These are phyloP conservation scores for Phyllopteryx taeniolatus DNA, from an alignment of 2,113 vertebrate genomes.

Conservation along the genomic window DNA sequence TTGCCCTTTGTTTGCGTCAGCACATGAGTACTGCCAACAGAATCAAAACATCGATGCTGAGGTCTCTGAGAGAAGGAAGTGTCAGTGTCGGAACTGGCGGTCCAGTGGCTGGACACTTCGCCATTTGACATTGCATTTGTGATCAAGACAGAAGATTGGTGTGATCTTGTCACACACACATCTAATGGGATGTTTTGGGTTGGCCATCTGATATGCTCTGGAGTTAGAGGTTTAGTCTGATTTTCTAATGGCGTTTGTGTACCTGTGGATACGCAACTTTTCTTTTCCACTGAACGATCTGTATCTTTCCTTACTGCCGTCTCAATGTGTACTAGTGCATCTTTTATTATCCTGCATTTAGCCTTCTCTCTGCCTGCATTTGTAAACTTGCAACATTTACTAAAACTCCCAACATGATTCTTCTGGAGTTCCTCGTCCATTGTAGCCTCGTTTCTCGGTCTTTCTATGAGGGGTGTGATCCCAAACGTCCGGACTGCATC, in stretches of 20 bases:
- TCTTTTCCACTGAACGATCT: not conserved
- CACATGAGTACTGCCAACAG: not conserved
- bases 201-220: not conserved
- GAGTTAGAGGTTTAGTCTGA: not conserved
- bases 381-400: not conserved
- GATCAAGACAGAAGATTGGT: not conserved
- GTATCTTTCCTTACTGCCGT: not conserved
- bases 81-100: not conserved
- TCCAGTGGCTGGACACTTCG: not conserved
- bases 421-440: not conserved
- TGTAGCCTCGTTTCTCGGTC: conserved; percentile 5
- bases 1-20: not conserved
- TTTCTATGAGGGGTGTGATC: conserved; percentile 64
- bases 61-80: not conserved
- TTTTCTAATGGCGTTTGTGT: conserved; percentile 31
- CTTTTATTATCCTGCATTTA: conserved; percentile 26
- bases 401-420: not conserved
- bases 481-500: conserved; percentile 76
- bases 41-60: not conserved
- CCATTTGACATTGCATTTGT: conserved; percentile 7
- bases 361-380: conserved; percentile 14
- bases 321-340: conserved; percentile 29
- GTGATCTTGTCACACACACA: not conserved
- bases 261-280: conserved; percentile 18
- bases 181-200: not conserved